phyloP scores from a whole-genome alignment of 2,113 vertebrate genomes.

The Chascanopsetta lugubris region DNA sequence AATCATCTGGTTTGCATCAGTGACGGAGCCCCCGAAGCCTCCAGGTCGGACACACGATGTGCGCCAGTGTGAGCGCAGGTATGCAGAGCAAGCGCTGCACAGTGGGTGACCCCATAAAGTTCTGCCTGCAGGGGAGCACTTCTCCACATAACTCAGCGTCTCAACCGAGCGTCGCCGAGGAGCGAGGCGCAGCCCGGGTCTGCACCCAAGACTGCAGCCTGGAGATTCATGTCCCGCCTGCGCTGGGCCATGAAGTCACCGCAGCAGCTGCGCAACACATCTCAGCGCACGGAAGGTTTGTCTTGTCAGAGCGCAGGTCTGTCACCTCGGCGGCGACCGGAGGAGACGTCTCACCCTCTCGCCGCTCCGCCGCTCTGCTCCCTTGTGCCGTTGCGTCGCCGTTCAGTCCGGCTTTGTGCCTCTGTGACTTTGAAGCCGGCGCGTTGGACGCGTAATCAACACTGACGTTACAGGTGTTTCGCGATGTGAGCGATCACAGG shows the following conservation, averaged over 20 bases:
- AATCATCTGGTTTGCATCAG: slow-evolving; percentile 71
- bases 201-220: slow-evolving; percentile 24
- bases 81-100: slow-evolving; percentile 38
- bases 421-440: not conserved
- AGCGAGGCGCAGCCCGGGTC: slow-evolving; percentile 37
- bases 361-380: too few relatives aligned
- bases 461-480: not conserved
- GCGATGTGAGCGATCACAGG: not conserved
- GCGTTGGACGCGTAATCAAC: not conserved
- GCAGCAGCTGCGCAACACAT: slow-evolving; percentile 44
- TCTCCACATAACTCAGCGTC: slow-evolving; percentile 50
- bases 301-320: slow-evolving; percentile 22
- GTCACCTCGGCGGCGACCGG: slow-evolving; percentile 6
- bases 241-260: slow-evolving; percentile 30
- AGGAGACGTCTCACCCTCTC: slow-evolving; percentile 29
- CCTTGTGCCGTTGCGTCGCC: too few relatives aligned
- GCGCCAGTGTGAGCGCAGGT: slow-evolving; percentile 47
- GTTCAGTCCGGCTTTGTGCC: not conserved
- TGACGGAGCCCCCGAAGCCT: slow-evolving; percentile 48
- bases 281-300: slow-evolving; percentile 7
- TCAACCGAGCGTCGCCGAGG: slow-evolving; percentile 39
- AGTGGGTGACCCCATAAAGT: slow-evolving; percentile 66
- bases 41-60: slow-evolving; percentile 42
- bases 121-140: slow-evolving; percentile 55
- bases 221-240: slow-evolving; percentile 41